Evolutionary conservation across 2,797 vertebrate species (phyloP), one percentile per base, ranked within the genome.

Genomic region (Parauchenoglanis ngamensis): DNA sequence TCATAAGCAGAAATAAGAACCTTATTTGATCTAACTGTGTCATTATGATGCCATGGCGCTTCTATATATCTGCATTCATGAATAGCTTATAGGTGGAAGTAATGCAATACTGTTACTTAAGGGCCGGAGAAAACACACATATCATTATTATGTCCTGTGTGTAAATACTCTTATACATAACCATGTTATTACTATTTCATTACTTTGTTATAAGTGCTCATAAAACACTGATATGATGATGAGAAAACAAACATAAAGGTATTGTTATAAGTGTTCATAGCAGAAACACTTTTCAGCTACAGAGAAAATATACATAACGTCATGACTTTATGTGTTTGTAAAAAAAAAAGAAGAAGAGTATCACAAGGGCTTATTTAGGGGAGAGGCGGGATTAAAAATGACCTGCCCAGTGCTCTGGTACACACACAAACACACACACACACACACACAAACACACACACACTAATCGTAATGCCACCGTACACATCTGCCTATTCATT

Each of bases 401-500:
- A 52, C 54, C 85, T 89, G 81, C 70, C 80, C 44, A 87, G 85
- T 68, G 79, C 87, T 84, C 85, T 65, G 70, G 85, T 85, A 70
- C 52, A 54, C 73, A 84, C 54, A 85, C 88, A 84, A 86, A 65
- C 76, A 85, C 82, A 85, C 86, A 87, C 85, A 80, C 52, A 67
- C 77, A 87, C 86, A 84, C 59, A 87, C 87, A 87, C 87, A 63
- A 83, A 88, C 52, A 72, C 76, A 86, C 86, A 90, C 85, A 85
- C 8, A 93, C 94, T 94, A 95, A 95, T 94, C 94, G 92, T 93
- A 90, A 92, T 89, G 88, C 90, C 84, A 83, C 86, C 82, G 91
- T 88, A 94, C 94, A 95, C 95, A 96, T 96, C 95, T 96, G 96
- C 92, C 95, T 94, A 92, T 94, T 94, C 92, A 95, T 95, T 94